Percentiles rank a stretch among this genome's conserved stretches.
These are phyloP conservation scores for Rhynchophorus ferrugineus DNA, from an alignment of 1,140 invertebrate species.

Conservation along the genomic window DNA sequence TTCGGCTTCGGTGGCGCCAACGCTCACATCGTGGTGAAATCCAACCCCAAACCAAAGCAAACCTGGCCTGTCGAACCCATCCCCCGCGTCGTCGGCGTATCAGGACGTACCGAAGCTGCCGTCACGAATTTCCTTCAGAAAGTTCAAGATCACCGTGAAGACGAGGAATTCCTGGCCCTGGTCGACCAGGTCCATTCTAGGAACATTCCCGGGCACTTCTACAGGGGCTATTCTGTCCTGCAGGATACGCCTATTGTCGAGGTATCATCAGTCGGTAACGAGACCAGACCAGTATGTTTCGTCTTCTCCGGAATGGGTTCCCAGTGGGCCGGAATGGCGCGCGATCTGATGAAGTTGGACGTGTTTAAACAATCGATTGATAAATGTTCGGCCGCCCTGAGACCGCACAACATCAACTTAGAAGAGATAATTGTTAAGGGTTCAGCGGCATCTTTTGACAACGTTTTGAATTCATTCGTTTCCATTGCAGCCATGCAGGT, in stretches of 20 bases:
- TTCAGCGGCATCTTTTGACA: constrained; percentile 67
- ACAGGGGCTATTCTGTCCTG: constrained; percentile 70
- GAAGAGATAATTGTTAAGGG: constrained; percentile 71
- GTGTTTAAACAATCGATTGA: constrained; percentile 71
- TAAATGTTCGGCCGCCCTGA: constrained; percentile 65
- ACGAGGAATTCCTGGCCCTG: constrained; percentile 71
- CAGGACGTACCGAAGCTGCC: constrained; percentile 78
- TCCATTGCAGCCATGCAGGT: constrained; percentile 93
- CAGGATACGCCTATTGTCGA: constrained; percentile 38
- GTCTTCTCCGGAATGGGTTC: constrained; percentile 95
- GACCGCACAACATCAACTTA: constrained; percentile 72
- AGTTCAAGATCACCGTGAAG: constrained; percentile 49
- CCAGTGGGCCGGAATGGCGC: constrained; percentile 93
- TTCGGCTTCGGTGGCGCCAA: constrained; percentile 98
- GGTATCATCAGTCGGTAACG: constrained; percentile 36
- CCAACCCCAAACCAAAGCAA: constrained; percentile 64
- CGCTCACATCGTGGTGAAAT: constrained; percentile 80
- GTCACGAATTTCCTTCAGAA: constrained; percentile 61
- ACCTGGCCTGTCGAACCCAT: constrained; percentile 46
- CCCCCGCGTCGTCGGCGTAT: constrained; percentile 68
- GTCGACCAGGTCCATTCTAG: constrained; percentile 65
- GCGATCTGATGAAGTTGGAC: constrained; percentile 71
- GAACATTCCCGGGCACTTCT: constrained; percentile 61
- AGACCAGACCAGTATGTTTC: constrained; percentile 81
- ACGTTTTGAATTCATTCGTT: constrained; percentile 83